These are phyloP conservation scores for Mormyrus proboscirostris DNA, from an alignment of 2,797 vertebrate genomes.

Conservation along the genomic window DNA sequence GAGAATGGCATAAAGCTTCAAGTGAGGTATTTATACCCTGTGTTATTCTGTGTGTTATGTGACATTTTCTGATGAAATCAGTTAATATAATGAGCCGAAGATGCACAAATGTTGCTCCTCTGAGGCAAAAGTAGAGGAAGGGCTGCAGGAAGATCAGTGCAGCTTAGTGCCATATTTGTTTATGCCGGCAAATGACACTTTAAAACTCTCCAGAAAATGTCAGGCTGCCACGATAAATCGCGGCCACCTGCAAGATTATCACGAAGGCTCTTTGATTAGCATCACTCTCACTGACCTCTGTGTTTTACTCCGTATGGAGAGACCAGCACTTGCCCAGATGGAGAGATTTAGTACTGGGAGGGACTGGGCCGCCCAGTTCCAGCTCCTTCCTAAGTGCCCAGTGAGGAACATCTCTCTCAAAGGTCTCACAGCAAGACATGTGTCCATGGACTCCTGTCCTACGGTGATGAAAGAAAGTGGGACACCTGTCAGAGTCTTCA, in stretches of 20 bases:
- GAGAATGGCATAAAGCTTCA: not conserved
- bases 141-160: not conserved
- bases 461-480: conserved; percentile 18
- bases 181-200: not conserved
- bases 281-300: not conserved
- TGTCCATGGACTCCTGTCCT: not conserved
- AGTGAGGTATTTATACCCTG: not conserved
- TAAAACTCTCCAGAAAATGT: conserved; percentile 3
- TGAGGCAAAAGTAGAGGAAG: not conserved
- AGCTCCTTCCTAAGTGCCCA: conserved; percentile 5
- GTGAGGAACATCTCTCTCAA: not conserved
- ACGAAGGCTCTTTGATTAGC: conserved; percentile 16
- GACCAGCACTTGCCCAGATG: not conserved
- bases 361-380: not conserved
- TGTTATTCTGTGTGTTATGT: not conserved
- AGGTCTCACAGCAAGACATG: conserved; percentile 12
- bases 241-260: conserved; percentile 22
- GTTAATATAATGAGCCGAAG: not conserved
- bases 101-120: not conserved
- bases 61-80: not conserved
- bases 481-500: conserved; percentile 4
- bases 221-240: conserved; percentile 13
- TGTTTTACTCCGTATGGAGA: not conserved
- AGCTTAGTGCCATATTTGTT: not conserved
- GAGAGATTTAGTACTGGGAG: not conserved